Evolutionary conservation across 1,140 invertebrate genomes (phyloP), one percentile per base, ranked within the genome.

Genomic region (Aphelinus atriplicis): DNA sequence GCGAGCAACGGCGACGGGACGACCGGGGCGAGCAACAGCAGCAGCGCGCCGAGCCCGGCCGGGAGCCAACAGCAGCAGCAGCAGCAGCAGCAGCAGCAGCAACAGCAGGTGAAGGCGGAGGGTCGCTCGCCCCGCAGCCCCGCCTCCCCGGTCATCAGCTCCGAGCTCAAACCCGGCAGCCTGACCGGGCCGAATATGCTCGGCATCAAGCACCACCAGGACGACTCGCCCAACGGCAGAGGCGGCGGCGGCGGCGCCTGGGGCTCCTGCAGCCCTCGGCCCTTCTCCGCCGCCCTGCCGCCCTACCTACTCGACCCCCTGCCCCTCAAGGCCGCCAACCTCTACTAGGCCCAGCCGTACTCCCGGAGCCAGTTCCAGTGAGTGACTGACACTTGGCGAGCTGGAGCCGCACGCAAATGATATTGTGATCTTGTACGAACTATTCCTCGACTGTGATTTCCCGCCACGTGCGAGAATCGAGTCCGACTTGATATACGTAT

Each of bases 211-310:
- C 64, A 66, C 5, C 46, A 66, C 7, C 64, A 50, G 50, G 81
- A 79, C 1, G 81, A 76, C 69, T 82, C 85, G 47, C 82, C 86
- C 0, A 87, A 85, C 56, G 81, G 80, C 0, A 84, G 88, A n/a
- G 80, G 79, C 61, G 73, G 78, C 48, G 73, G 74, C 7, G 83
- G 80, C 4, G 80, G 78, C 43, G 75, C 81, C 7, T 88, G 87
- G 87, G 86, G 86, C n/a, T 87, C 86, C 3, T 88, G 87, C 78
- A 88, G 86, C 73, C 86, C 87, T 2, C 81, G 87, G 78, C 86
- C 86, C 47, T 88, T 88, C 71, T 84, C 86, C 7, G 81, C 86
- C 6, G 82, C 84, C 9, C 61, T 88, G 71, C 85, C 87, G 47
- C 85, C 86, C 9, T 88, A 88, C 62, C 75, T 88, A 10, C 78